Percentiles rank a stretch among this genome's conserved stretches.
phyloP scores from a whole-genome alignment of 53 echinoderm and acorn worm species.

The Echinarachnius parma region DNA sequence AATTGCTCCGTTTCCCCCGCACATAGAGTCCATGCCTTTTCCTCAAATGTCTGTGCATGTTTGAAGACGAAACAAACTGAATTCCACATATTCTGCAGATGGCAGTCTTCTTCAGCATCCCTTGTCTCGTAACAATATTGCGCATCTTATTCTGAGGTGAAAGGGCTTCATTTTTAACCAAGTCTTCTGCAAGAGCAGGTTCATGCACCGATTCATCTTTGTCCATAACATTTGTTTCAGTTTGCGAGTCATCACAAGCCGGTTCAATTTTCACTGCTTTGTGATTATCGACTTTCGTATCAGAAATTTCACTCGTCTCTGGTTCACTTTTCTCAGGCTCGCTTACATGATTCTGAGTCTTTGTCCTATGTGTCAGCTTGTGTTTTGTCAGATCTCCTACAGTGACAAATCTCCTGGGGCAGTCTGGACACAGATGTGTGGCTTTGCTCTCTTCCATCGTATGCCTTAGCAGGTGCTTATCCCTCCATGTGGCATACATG shows the following conservation, averaged over 20 bases:
- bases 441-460: conserved; percentile 14
- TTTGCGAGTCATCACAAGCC: too few relatives aligned
- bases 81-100: conserved; percentile 59
- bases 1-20: background rate
- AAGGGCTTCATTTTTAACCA: too few relatives aligned
- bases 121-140: conserved; percentile 12
- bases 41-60: conserved; percentile 55
- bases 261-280: too few relatives aligned
- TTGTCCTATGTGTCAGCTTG: conserved; percentile 22
- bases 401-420: conserved; percentile 42
- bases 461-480: conserved; percentile 51
- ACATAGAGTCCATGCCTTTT: conserved; percentile 26
- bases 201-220: too few relatives aligned
- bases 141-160: conserved; percentile 10
- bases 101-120: conserved; percentile 44
- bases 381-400: conserved; percentile 34
- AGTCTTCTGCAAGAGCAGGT: too few relatives aligned
- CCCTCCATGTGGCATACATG: conserved; percentile 52
- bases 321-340: background rate
- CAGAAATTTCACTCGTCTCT: background rate
- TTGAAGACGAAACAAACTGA: conserved; percentile 59
- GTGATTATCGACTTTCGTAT: too few relatives aligned
- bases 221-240: background rate
- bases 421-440: conserved; percentile 2
- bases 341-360: background rate